Base-by-base conservation (phyloP, 2,888 invertebrate genomes). In the Drosophila sordidula region DNA sequence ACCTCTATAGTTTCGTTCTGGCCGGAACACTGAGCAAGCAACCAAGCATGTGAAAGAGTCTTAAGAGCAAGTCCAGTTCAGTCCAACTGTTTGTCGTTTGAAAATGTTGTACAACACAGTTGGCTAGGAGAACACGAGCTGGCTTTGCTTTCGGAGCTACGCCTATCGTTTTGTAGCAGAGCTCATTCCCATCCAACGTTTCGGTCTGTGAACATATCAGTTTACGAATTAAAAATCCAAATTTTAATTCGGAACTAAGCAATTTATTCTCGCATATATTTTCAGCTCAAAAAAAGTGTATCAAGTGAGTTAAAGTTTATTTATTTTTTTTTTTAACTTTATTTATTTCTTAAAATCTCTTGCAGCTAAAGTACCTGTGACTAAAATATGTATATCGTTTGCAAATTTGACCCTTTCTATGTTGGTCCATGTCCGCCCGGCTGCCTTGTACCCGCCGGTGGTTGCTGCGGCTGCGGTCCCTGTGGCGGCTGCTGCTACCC, bases 351-450 rank as follows among this genome's bases (percentile, higher is more conserved):
- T 18, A 1, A 18, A 18, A 18, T 18, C 18, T 18, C 2, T 18
- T 18, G 18, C 18, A 18, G 18, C 18, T 18, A 18, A 18, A 18
- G 2, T 18, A 18, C 2, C 16, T 16, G 4, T 12, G 4, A 6
- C 8, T 26, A 11, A 34, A 64, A 64, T 6, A 80, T 80, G 80
- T 67, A 49, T 54, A 57, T 86, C 39, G 76, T 54, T 42, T 84
- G 86, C 70, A 77, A 51, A 14, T 83, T 83, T 34, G 42, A 83
- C 61, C 83, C 83, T 0, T 83, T 87, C 63, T 83, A 85, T 32
- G 54, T 83, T 8, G 83, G 83, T 36, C 83, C 88, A 25, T 83
- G 83, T 39, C 83, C 83, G 0, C 86, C 83, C 4, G 80, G 83
- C 9, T 56, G 65, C 16, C 41, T 75, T 11, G 59, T 63, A 16